Base-by-base conservation (phyloP, 2,888 invertebrate species). In the Calliphora vomitoria region DNA sequence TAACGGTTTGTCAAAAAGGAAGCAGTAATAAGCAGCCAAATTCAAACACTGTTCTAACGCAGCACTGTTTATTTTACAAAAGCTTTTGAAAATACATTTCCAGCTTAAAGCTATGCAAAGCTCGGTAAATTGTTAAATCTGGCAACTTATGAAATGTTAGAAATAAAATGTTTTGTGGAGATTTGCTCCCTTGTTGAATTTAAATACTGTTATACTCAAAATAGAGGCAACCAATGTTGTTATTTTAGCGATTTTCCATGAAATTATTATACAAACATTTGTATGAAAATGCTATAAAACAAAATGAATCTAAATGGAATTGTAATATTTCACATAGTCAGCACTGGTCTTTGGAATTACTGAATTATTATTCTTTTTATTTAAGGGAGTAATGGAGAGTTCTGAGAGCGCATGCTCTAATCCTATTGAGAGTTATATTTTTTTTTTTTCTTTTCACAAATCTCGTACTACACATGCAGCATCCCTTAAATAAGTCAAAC, bases 401-500 rank as follows among this genome's bases (percentile, higher is more conserved):
- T 44, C 2, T 6, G 13, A 81, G 62, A 75, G 80, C 80, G 85
- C 85, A 85, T 81, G 85, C 85, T 55, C 55, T 69, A 38, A 69
- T 55, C 18, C 41, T 11, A 55, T 62, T 55, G 53, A 80, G 74
- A 69, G 68, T 80, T 66, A 41, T 58, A 60, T 75, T 66, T 15
- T 35, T 66, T 84, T 72, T 35, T 11, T 18, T 20, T 71, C 62
- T n/a, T 62, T 53, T 41, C 5, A 38, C 13, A 72, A 72, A 79
- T 83, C 47, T 66, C 68, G 58, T 31, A 20, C n/a, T 18, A 50
- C 3, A 62, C 50, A 60, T 60, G 53, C 85, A 87, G 87, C 87
- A 87, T 87, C 87, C 87, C 87, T 47, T 87, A 87, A 87, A 71
- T 18, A 25, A 68, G 31, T 47, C n/a, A 68, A 53, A 60, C 47